A percentile compares a stretch with the other conserved stretches of the same genome.
Conservation (phyloP, 2,888 invertebrate genomes). For the Plebejus argus region DNA sequence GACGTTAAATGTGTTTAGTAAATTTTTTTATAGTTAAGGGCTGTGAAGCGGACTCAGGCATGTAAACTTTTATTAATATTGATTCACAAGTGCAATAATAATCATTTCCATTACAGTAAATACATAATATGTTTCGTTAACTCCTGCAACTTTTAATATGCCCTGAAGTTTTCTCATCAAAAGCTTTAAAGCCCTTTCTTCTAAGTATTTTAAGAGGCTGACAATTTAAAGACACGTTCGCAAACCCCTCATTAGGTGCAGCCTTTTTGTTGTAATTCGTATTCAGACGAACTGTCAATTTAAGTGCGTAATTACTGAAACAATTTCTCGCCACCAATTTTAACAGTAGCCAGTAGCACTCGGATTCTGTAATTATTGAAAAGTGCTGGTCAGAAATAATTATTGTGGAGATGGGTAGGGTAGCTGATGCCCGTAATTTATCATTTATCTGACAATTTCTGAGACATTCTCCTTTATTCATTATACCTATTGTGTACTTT, state of each 20-base stretch:
- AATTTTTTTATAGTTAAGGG: too few species aligned
- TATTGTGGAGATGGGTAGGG: slow-evolving; percentile 11
- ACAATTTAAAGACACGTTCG: slow-evolving; percentile 18
- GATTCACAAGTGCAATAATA: too few species aligned
- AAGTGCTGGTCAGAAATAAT: slow-evolving; percentile 11
- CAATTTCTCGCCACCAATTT: not conserved
- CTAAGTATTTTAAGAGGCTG: slow-evolving; percentile 20
- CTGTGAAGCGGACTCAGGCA: too few species aligned
- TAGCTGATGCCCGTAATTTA: not conserved
- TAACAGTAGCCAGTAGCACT: slow-evolving; percentile 27
- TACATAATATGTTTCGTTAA: too few species aligned
- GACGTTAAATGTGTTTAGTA: too few species aligned
- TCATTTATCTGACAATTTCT: not conserved
- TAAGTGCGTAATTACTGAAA: slow-evolving; percentile 23
- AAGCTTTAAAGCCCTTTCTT: not conserved
- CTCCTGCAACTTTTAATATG: not conserved
- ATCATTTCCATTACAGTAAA: too few species aligned
- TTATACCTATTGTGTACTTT: not conserved
- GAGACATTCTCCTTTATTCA: not conserved
- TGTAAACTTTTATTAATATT: too few species aligned
- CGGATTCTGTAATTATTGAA: slow-evolving; percentile 12
- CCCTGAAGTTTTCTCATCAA: not conserved
- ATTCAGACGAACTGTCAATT: slow-evolving; percentile 3
- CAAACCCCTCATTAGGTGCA: slow-evolving; percentile 18
- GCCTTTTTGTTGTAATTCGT: slow-evolving; percentile 25